phyloP scores from a whole-genome alignment of 2,888 invertebrate genomes.

The Tiliacea aurago region DNA sequence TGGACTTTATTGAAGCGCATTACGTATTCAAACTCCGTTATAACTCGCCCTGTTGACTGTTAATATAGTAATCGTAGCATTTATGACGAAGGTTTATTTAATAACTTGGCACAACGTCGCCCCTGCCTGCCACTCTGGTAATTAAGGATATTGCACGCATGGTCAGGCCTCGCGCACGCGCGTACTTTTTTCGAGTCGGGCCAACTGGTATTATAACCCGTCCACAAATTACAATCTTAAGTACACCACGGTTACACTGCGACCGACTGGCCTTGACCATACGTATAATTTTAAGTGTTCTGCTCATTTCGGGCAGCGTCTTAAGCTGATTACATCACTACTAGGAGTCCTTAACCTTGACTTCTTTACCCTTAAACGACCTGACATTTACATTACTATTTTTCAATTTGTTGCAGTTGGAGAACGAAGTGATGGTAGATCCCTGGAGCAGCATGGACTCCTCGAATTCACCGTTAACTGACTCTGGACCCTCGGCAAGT shows the following conservation, averaged over 20 bases:
- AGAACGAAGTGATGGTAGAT: slow-evolving; percentile 90
- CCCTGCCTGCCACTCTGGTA: slow-evolving; percentile 53
- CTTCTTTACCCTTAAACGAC: slow-evolving; percentile 70
- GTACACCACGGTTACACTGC: slow-evolving; percentile 66
- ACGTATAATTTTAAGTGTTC: slow-evolving; percentile 69
- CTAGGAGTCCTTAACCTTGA: slow-evolving; percentile 74
- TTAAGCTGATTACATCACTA: slow-evolving; percentile 75
- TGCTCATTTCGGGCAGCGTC: slow-evolving; percentile 73
- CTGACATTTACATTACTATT: slow-evolving; percentile 59
- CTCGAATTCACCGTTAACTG: slow-evolving; percentile 89
- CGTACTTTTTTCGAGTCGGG: slow-evolving; percentile 65
- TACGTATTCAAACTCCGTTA: slow-evolving; percentile 70
- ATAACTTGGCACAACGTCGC: slow-evolving; percentile 56
- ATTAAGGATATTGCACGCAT: slow-evolving; percentile 68
- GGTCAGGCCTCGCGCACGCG: slow-evolving; percentile 54
- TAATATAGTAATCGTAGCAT: slow-evolving; percentile 62
- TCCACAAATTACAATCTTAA: slow-evolving; percentile 73
- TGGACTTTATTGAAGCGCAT: slow-evolving; percentile 59
- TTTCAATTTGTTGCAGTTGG: slow-evolving; percentile 88
- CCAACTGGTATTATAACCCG: slow-evolving; percentile 74
- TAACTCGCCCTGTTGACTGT: slow-evolving; percentile 67
- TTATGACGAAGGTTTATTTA: slow-evolving; percentile 62
- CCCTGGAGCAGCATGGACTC: slow-evolving; percentile 91
- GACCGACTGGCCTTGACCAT: slow-evolving; percentile 79
- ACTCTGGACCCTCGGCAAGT: slow-evolving; percentile 89